Evolutionary conservation across 2,113 vertebrate species (phyloP).

Genomic region (Vombatus ursinus): DNA sequence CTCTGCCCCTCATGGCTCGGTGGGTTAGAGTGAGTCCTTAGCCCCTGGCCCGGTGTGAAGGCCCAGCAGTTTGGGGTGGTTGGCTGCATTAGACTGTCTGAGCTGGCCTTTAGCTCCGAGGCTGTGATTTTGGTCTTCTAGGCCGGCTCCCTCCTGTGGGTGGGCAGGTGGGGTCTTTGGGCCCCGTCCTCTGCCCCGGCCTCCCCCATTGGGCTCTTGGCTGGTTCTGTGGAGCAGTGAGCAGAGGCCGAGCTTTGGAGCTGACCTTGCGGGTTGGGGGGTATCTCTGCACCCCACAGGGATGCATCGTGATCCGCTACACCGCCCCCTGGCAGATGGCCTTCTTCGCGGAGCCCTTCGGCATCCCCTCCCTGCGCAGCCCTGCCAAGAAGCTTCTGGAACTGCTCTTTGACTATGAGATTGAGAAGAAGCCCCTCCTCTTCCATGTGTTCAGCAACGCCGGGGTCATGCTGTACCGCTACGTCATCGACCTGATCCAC

Average conservation of each 20-base stretch:
- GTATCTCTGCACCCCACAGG: conserved; percentile 82
- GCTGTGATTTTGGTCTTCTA: too few relatives aligned
- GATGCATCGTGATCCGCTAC: conserved; percentile 93
- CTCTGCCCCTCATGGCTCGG: too few relatives aligned
- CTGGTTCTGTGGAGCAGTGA: too few relatives aligned
- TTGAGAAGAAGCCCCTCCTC: conserved; percentile 92
- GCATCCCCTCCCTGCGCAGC: conserved; percentile 90
- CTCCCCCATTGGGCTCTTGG: background rate
- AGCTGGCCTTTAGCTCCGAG: too few relatives aligned
- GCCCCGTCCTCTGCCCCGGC: background rate
- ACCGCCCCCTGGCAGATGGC: conserved; percentile 92
- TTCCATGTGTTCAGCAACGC: conserved; percentile 98
- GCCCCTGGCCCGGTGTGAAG: too few relatives aligned
- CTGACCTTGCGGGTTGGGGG: background rate
- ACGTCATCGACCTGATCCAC: conserved; percentile 89
- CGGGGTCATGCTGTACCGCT: conserved; percentile 96
- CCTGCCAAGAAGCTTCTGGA: conserved; percentile 91
- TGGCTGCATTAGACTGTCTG: too few relatives aligned
- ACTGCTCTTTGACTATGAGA: conserved; percentile 92
- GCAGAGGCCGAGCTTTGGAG: background rate
- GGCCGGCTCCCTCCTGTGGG: too few relatives aligned
- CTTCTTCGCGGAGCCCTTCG: conserved; percentile 94
- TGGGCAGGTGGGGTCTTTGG: background rate
- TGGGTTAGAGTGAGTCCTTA: too few relatives aligned
- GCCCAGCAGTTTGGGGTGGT: too few relatives aligned